A percentile compares a stretch with the other conserved stretches of the same genome.
Evolutionary conservation across 2,113 vertebrate species (phyloP).

Genomic region (Phrynocephalus versicolor): DNA sequence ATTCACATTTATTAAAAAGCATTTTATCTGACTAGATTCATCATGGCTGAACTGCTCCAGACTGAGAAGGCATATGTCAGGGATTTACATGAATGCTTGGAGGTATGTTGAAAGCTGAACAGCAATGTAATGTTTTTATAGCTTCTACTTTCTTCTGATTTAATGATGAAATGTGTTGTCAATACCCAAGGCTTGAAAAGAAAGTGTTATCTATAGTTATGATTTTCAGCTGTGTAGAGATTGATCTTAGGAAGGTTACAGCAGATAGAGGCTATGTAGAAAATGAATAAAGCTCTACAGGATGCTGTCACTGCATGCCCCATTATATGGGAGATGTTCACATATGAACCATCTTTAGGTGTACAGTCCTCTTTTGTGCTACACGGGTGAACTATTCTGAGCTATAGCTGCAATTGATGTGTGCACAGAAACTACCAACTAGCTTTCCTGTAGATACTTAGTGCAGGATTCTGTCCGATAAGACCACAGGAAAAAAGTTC

Average conservation of each 20-base stretch:
- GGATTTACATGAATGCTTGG: conserved; percentile 95
- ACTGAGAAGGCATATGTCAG: conserved; percentile 97
- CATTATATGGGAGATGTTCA: neutral
- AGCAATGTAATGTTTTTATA: neutral
- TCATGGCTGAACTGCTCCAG: conserved; percentile 97
- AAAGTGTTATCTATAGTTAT: neutral
- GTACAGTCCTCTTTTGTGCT: neutral
- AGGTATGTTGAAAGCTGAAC: conserved; percentile 76
- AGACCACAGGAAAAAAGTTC: too few relatives aligned
- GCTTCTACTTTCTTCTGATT: neutral
- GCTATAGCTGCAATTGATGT: neutral
- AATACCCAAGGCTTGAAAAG: neutral
- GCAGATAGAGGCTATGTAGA: neutral
- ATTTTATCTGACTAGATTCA: conserved; percentile 81
- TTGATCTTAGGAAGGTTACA: neutral
- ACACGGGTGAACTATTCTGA: neutral
- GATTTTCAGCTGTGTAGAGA: neutral
- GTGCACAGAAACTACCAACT: neutral
- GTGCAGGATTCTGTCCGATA: too few relatives aligned
- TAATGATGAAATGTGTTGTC: neutral
- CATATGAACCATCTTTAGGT: neutral
- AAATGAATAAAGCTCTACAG: neutral
- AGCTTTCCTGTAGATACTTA: neutral
- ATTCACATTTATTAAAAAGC: conserved; percentile 29
- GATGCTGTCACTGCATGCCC: neutral